Conservation (phyloP, 1,140 invertebrate species). For the Pseudomyrmex pallidus region DNA sequence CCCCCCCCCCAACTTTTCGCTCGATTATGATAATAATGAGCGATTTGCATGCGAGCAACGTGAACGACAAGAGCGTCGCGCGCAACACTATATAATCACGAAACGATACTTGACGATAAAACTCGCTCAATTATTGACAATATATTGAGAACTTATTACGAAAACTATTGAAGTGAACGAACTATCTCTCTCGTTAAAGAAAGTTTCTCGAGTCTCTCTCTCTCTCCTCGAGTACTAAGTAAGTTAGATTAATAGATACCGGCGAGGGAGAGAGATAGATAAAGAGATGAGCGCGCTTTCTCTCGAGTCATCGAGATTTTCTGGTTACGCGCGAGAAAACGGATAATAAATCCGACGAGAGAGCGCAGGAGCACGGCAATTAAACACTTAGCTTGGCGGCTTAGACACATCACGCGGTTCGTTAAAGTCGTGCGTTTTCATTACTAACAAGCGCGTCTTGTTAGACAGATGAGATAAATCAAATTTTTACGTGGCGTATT, state of each 20-base stretch:
- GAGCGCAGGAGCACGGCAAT: slow-evolving; percentile 3
- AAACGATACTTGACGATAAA: slow-evolving; percentile 20
- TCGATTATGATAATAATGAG: slow-evolving; percentile 24
- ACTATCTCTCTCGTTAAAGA: slow-evolving; percentile 28
- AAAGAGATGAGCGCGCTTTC: neutral
- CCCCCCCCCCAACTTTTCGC: neutral
- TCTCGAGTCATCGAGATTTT: slow-evolving; percentile 4
- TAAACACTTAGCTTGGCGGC: slow-evolving; percentile 22
- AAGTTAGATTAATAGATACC: slow-evolving; percentile 36
- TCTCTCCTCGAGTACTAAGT: slow-evolving; percentile 15
- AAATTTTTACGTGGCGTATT: neutral
- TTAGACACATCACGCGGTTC: neutral
- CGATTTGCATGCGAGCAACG: neutral
- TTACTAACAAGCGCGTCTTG: neutral
- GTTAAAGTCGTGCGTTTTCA: slow-evolving; percentile 3
- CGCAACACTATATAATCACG: neutral
- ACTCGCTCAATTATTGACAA: slow-evolving; percentile 20
- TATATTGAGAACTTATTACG: slow-evolving; percentile 16
- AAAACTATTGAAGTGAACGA: slow-evolving; percentile 29
- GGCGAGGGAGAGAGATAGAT: too few species aligned
- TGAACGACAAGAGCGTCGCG: neutral
- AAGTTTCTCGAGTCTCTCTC: neutral
- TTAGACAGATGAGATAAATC: neutral
- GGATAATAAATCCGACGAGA: neutral
- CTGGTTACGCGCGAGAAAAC: neutral